phyloP scores from a whole-genome alignment of 2,797 vertebrate genomes.

The Malacoraja senta region DNA sequence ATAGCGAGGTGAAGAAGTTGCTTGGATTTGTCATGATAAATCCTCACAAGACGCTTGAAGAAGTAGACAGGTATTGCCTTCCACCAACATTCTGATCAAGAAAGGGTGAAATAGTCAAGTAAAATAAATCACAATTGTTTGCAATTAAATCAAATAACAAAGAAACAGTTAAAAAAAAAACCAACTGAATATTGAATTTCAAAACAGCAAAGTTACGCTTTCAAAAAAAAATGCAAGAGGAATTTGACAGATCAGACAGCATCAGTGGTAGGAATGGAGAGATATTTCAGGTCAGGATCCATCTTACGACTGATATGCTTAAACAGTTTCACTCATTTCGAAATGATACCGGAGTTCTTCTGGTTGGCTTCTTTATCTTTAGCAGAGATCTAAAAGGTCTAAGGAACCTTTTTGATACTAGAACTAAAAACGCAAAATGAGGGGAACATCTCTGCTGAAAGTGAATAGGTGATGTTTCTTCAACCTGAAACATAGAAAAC shows the following conservation, averaged over 20 bases:
- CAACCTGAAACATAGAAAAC: no score
- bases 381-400: neutral
- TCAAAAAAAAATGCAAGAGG: no score
- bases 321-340: neutral
- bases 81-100: slow-evolving; percentile 35
- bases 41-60: neutral
- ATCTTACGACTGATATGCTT: no score
- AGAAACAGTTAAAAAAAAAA: no score
- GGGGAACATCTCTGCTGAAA: no score
- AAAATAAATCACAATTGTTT: neutral
- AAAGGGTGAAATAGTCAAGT: neutral
- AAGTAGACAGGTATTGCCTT: neutral
- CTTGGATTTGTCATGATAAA: neutral
- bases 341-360: neutral
- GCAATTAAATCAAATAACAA: no score
- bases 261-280: no score
- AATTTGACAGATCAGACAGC: neutral
- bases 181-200: neutral
- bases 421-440: no score
- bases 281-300: neutral
- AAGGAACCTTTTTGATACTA: no score
- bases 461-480: no score
- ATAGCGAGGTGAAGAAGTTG: neutral
- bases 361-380: neutral
- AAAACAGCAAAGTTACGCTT: neutral